Percentiles rank a stretch among this genome's conserved stretches.
Conservation (phyloP, 2,113 vertebrate genomes). For the Calyptomena viridis region DNA sequence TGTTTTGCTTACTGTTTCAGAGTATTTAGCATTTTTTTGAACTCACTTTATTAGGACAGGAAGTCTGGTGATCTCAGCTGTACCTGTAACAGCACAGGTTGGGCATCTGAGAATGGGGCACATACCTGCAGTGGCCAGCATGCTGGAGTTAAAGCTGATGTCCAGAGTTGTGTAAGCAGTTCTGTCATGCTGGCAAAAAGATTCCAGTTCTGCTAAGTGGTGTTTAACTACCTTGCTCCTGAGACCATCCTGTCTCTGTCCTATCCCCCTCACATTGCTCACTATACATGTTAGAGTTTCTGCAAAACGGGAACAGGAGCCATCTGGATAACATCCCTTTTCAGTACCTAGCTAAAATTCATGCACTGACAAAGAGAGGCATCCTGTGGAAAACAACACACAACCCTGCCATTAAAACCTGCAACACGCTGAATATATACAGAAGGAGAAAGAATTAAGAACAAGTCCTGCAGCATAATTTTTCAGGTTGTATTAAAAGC, state of each 20-base stretch:
- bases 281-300: neutral
- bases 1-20: neutral
- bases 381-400: neutral
- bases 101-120: neutral
- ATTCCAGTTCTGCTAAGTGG: neutral
- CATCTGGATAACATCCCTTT: neutral
- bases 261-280: fast-evolving
- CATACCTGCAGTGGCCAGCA: neutral
- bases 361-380: neutral
- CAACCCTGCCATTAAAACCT: fast-evolving
- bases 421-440: neutral
- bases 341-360: neutral
- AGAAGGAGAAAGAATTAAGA: neutral
- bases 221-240: neutral
- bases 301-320: neutral
- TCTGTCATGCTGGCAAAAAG: neutral
- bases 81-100: neutral
- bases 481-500: neutral
- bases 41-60: neutral
- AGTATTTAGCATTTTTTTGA: neutral
- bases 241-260: neutral
- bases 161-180: neutral
- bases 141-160: neutral
- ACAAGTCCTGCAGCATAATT: neutral
- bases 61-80: neutral